Evolutionary conservation across 2,113 vertebrate genomes (phyloP).

Genomic region (Narcine bancroftii): DNA sequence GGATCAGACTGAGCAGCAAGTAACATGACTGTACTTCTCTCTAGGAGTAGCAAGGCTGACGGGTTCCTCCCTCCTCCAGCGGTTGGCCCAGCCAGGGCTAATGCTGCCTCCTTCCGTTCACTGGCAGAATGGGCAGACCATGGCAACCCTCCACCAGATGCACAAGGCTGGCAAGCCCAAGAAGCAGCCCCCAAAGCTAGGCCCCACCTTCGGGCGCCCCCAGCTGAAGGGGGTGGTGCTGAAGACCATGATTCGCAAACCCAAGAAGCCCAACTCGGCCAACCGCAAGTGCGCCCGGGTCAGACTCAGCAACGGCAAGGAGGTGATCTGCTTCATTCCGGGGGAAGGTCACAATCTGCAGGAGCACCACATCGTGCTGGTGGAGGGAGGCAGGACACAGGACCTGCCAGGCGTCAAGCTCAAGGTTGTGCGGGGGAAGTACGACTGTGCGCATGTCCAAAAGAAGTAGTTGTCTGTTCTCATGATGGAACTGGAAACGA

Average conservation of each 20-base stretch:
- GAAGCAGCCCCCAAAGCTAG: rapidly evolving
- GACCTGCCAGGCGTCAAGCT: constrained; percentile 85
- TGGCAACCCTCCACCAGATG: constrained; percentile 93
- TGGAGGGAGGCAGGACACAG: constrained; percentile 78
- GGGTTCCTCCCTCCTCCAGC: not conserved
- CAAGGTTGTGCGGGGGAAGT: constrained; percentile 65
- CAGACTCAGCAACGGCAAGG: constrained; percentile 73
- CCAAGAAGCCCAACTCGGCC: constrained; percentile 91
- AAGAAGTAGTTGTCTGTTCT: not conserved
- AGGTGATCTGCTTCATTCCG: constrained; percentile 73
- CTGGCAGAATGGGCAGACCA: constrained; percentile 47
- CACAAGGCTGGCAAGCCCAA: constrained; percentile 65
- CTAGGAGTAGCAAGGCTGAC: not conserved
- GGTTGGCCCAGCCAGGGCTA: too few species aligned
- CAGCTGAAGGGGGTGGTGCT: constrained; percentile 80
- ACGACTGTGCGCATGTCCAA: constrained; percentile 61
- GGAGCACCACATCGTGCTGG: constrained; percentile 82
- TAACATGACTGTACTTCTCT: not conserved
- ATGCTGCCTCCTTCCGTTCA: too few species aligned
- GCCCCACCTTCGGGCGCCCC: constrained; percentile 62
- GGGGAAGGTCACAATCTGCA: constrained; percentile 88
- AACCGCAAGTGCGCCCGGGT: constrained; percentile 83
- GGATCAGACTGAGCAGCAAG: not conserved
- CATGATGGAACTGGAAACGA: not conserved
- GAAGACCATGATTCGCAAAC: constrained; percentile 80